Evolutionary conservation across 2,888 invertebrate species (phyloP), one percentile per base, ranked within the genome.

Genomic region (Furcula furcula): DNA sequence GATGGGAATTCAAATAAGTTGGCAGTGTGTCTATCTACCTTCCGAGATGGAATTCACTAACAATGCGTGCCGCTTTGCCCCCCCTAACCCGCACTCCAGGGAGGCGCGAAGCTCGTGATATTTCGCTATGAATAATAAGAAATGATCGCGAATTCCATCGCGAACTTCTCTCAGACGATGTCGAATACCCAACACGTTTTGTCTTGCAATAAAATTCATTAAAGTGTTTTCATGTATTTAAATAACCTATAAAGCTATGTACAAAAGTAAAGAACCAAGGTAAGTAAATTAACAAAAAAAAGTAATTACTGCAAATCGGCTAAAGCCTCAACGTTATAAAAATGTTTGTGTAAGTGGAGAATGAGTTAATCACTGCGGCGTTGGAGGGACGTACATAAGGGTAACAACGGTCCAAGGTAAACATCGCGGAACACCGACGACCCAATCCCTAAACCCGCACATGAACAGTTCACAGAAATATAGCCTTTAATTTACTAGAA

Each of bases 101-200:
- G 44, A 46, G 50, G 51, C 42, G 34, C 46, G 44, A 35, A 48
- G 37, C 59, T 60, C 55, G 56, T 59, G 63, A 69, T 72, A 76
- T 74, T 73, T 62, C 61, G 68, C 71, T 72, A 74, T 74, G 78
- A 82, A 78, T 84, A 84, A 84, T 82, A 78, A 80, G 73, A 80
- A 76, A 81, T 73, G 67, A 73, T 80, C 72, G 66, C 67, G 73
- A 78, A 82, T 81, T 77, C 76, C 73, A 54, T 46, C 40, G 54
- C 48, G 45, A 69, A 72, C 65, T 65, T 60, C 49, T 47, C 59
- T 49, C 46, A 50, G 55, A 39, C 51, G 56, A 57, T 62, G 50
- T 59, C 54, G 60, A 75, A 74, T 73, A 65, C 62, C 63, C 52
- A 36, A 52, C 45, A 57, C 56, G 54, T 72, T 65, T 65, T 59